These are phyloP conservation scores for Netelia inedita DNA, from an alignment of 2,888 invertebrate genomes.

Conservation along the genomic window DNA sequence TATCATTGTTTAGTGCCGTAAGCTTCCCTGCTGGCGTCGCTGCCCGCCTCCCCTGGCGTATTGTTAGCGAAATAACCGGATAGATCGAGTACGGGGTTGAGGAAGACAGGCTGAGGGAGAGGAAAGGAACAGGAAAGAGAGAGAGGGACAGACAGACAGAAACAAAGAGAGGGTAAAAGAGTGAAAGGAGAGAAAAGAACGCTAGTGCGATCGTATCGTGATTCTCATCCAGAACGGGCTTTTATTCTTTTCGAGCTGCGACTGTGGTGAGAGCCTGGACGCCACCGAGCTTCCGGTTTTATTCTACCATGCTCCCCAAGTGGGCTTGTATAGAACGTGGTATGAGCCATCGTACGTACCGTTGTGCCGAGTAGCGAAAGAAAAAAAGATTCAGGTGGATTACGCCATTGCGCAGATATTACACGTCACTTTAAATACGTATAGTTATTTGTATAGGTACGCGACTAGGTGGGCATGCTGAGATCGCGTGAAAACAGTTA, in stretches of 20 bases:
- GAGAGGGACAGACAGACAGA: constrained; percentile 36
- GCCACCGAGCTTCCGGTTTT: constrained; percentile 48
- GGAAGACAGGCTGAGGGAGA: constrained; percentile 49
- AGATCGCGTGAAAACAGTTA: constrained; percentile 3
- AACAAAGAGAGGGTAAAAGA: constrained; percentile 36
- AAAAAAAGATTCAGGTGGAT: constrained; percentile 37
- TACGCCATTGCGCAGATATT: constrained; percentile 14
- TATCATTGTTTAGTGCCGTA: constrained; percentile 81
- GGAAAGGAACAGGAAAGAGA: constrained; percentile 23
- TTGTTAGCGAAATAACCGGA: constrained; percentile 69
- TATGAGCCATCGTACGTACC: neutral
- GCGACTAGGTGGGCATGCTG: constrained; percentile 4
- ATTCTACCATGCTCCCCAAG: constrained; percentile 33
- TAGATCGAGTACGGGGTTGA: constrained; percentile 60
- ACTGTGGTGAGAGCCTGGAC: constrained; percentile 38
- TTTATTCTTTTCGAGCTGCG: constrained; percentile 58
- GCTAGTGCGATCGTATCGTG: constrained; percentile 48
- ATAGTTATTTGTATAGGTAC: constrained; percentile 3
- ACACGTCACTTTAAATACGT: neutral
- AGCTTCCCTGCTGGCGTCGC: constrained; percentile 75
- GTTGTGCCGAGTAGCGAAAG: constrained; percentile 20
- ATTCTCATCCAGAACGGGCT: constrained; percentile 35
- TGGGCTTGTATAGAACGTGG: constrained; percentile 34
- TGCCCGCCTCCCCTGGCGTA: constrained; percentile 65
- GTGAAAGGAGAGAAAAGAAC: constrained; percentile 39